phyloP scores from a whole-genome alignment of 1,140 invertebrate genomes.

The Heliconius himera region DNA sequence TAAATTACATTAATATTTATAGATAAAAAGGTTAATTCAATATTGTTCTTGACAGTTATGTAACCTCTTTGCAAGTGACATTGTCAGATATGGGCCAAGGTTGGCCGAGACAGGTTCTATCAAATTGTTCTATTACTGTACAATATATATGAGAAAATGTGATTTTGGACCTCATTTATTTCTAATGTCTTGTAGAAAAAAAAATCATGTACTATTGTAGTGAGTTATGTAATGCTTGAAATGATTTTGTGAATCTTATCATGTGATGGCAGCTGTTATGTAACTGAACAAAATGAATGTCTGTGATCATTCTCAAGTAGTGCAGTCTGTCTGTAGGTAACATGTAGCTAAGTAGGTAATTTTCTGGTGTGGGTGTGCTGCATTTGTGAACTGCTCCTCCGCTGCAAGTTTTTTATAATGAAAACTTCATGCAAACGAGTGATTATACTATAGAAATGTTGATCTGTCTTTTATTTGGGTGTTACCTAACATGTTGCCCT shows the following conservation, averaged over 20 bases:
- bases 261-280: conserved; percentile 70
- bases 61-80: conserved; percentile 49
- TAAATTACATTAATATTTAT: background rate
- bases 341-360: conserved; percentile 55
- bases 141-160: background rate
- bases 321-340: conserved; percentile 9
- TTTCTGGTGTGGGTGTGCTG: conserved; percentile 44
- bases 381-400: conserved; percentile 53
- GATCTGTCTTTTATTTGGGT: conserved; percentile 53
- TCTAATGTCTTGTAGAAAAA: conserved; percentile 6
- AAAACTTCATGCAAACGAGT: conserved; percentile 74
- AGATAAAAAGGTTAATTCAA: background rate
- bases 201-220: conserved; percentile 57
- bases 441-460: conserved; percentile 70
- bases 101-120: conserved; percentile 28
- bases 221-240: conserved; percentile 42
- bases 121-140: background rate
- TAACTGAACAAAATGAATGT: conserved; percentile 53
- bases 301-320: conserved; percentile 42
- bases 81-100: conserved; percentile 52
- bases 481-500: conserved; percentile 41
- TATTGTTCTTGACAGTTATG: conserved; percentile 53
- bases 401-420: conserved; percentile 69
- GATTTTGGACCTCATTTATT: background rate
- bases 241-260: conserved; percentile 56